A percentile compares a stretch with the other conserved stretches of the same genome.
Evolutionary conservation across 2,797 vertebrate species (phyloP).

Genomic region (Staurois parvus): DNA sequence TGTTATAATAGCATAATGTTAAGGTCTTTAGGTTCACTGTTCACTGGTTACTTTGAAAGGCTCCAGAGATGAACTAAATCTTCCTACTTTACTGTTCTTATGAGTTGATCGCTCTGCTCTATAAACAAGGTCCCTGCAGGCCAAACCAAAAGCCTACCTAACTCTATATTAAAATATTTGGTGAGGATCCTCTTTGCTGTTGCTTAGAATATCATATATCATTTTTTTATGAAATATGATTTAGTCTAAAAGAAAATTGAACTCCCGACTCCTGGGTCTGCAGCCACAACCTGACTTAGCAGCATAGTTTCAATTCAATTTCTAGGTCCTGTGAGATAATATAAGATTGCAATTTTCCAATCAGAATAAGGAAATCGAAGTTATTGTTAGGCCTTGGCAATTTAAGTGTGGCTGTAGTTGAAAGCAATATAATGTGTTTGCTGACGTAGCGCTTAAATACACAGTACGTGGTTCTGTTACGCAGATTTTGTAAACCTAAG

Average conservation of each 20-base stretch:
- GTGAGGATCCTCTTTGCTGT: slow-evolving; percentile 62
- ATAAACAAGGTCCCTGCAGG: slow-evolving; percentile 68
- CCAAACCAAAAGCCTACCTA: slow-evolving; percentile 59
- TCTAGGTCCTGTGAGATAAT: slow-evolving; percentile 63
- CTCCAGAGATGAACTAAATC: slow-evolving; percentile 69
- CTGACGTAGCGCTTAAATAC: slow-evolving; percentile 16
- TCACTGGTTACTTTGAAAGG: slow-evolving; percentile 68
- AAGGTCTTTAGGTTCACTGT: slow-evolving; percentile 63
- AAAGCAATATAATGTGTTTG: slow-evolving; percentile 33
- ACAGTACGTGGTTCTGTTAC: background rate
- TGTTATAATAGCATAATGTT: slow-evolving; percentile 68
- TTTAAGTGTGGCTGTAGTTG: slow-evolving; percentile 53
- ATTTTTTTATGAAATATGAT: slow-evolving; percentile 69
- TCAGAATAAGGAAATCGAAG: slow-evolving; percentile 61
- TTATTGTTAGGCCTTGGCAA: slow-evolving; percentile 61
- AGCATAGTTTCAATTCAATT: slow-evolving; percentile 66
- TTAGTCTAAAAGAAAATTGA: slow-evolving; percentile 69
- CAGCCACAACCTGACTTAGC: slow-evolving; percentile 61
- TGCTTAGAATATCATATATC: slow-evolving; percentile 58
- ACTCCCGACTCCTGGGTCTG: slow-evolving; percentile 55
- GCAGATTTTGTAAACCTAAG: background rate
- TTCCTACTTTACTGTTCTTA: slow-evolving; percentile 69
- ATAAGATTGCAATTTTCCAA: slow-evolving; percentile 63
- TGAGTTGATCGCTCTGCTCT: slow-evolving; percentile 68
- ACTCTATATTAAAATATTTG: slow-evolving; percentile 69